Base-by-base conservation (phyloP, 1,140 invertebrate genomes). In the Ganaspis sp. region DNA sequence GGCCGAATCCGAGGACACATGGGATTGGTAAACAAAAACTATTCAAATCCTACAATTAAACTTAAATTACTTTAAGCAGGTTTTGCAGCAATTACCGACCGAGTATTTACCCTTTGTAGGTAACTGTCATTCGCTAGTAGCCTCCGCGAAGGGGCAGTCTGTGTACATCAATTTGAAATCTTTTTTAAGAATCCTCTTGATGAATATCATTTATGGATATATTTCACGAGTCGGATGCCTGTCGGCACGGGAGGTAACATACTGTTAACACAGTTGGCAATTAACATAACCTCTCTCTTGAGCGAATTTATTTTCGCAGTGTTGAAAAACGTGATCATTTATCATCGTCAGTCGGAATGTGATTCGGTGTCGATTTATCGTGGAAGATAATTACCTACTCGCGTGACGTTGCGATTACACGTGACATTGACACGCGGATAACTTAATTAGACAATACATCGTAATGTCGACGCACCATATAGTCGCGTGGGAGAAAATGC, bases 361-460 rank as follows among this genome's bases (percentile, higher is more conserved):
- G 58, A 64, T 64, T 64, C 58, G 58, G 58, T 34, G 58, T 64
- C 58, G 58, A 64, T 64, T n/a, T 29, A 64, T 29, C 26, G 26
- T 64, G 58, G 1, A 34, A 64, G 58, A 64, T 64, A 64, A 64
- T 64, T 64, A 64, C 23, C 29, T 64, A 64, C 26, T 29, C 58
- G 26, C 23, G 58, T 64, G 58, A 34, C 58, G 58, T 64, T 64
- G 58, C 58, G 21, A 64, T 64, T 64, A 64, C 9, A 64, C 11
- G 58, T 64, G 26, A 64, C 58, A 64, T 64, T 64, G 58, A 64
- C 58, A 64, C 58, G 58, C 58, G 58, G 58, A 64, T 64, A 64
- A 64, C 23, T 34, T 64, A 64, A 64, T 64, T 64, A 29, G 26
- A 64, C 58, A 64, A 64, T 64, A 64, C 58, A 64, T 64, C 23